Evolutionary conservation across 92 coral and sea anemone genomes (phyloP), one percentile per base, ranked within the genome.

Genomic region (Epizoanthus illoricatus): DNA sequence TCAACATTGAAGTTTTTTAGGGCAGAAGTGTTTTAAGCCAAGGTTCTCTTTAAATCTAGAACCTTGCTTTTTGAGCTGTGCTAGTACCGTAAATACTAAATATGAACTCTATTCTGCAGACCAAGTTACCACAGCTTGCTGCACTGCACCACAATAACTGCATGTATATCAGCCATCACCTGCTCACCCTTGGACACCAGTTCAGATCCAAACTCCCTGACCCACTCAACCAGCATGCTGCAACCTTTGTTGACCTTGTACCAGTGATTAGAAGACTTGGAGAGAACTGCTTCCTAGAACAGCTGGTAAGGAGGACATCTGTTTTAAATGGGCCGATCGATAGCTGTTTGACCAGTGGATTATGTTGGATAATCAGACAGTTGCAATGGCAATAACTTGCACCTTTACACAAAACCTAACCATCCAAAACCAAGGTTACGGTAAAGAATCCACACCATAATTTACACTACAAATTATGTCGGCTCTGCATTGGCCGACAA

Each of bases 81-180:
- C 49, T 43, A 43, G 49, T 43, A 42, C 45, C 5, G 5, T 42
- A 43, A 43, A 43, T 43, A 43, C 0, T 43, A 43, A 43, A 43
- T 43, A 43, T 28, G 0, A 13, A 1, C 56, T 52, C 56, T 52
- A 16, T 56, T 52, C 56, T 19, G 39, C 84, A 96, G 99, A 76
- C 86, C 45, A 92, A 81, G 21, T 76, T 96, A 1, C 98, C 99
- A 1, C 99, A 96, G 85, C 84, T 94, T 57, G 88, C 99, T 12
- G 99, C 99, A 24, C 80, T 96, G 11, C 98, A 96, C 57, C 97
- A 96, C 68, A 96, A 96, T 89, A 96, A 96, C 93, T 96, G 98
- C 62, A 96, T 96, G 99, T 96, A 86, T 68, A 90, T 96, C 68
- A 88, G 98, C 57, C 99, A 96, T 85, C 93, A 92, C 73, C 94